Evolutionary conservation across 1,140 invertebrate genomes (phyloP).

Genomic region (Temnothorax nylanderi): DNA sequence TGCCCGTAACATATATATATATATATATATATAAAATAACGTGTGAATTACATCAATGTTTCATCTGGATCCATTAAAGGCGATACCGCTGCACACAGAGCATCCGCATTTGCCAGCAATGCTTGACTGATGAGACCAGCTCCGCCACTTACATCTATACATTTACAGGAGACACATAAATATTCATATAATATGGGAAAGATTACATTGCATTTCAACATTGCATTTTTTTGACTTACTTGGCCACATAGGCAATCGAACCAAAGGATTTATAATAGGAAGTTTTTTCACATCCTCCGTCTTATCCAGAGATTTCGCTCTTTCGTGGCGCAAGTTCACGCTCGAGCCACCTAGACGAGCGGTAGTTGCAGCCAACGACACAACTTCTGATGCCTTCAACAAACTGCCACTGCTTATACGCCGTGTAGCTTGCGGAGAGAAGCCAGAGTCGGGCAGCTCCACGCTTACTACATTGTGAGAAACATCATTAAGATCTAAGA

Average conservation of each 20-base stretch:
- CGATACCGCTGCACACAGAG: constrained; percentile 96
- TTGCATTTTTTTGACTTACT: constrained; percentile 87
- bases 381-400: constrained; percentile 88
- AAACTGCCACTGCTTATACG: constrained; percentile 92
- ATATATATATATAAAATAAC: background rate
- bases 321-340: constrained; percentile 80
- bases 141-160: constrained; percentile 87
- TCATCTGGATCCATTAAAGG: constrained; percentile 97
- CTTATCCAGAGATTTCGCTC: constrained; percentile 85
- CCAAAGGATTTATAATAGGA: constrained; percentile 96
- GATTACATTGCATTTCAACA: constrained; percentile 32
- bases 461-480: constrained; percentile 71
- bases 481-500: background rate
- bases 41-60: constrained; percentile 89
- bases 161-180: constrained; percentile 12
- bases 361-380: constrained; percentile 87
- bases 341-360: constrained; percentile 84
- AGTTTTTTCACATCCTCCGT: constrained; percentile 89
- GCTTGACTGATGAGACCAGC: constrained; percentile 95
- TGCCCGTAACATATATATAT: too few species aligned
- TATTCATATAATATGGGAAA: background rate
- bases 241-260: constrained; percentile 94
- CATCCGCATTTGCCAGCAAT: constrained; percentile 97
- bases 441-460: constrained; percentile 82
- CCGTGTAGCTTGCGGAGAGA: constrained; percentile 91